Base-by-base conservation (phyloP, 2,888 invertebrate species). In the Mythimna lalbum region DNA sequence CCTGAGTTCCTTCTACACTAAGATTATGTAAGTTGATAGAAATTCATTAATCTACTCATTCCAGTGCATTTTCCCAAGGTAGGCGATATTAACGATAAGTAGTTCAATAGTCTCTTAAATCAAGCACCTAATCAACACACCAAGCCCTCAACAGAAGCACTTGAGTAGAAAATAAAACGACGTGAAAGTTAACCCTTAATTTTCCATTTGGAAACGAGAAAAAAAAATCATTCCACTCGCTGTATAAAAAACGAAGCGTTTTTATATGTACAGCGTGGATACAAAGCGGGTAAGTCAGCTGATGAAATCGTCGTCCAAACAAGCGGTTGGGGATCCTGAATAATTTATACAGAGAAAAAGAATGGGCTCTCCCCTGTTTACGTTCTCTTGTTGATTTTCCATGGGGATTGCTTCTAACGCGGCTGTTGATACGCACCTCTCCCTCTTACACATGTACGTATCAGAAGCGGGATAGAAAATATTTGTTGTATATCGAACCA, bases 301-400 rank as follows among this genome's bases (percentile, higher is more conserved):
- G 91, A 92, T 91, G 91, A 93, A 93, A 93, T 91, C 88, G 87
- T 85, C 87, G 86, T 86, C 82, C 89, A 89, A 91, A 92, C 90
- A 91, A 89, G 90, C 90, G 91, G 90, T 88, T 78, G 87, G 87
- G 73, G 87, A 83, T 87, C 83, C 85, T 91, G 92, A 91, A 94
- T 94, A 93, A 93, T 93, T 93, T 93, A 93, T 89, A 87, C 87
- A 86, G 80, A 86, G 87, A 86, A 91, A 93, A 91, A 91, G 90
- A 91, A 90, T 88, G 78, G 73, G 80, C 85, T 86, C 81, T 83
- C 87, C 90, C 89, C 87, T 90, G 89, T 92, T 92, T 92, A 90
- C 88, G 88, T 86, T 87, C 73, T 85, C 85, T 87, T 92, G 92
- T 92, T 92, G 92, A 92, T 92, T 92, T 93, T 91, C 90, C 90